These are phyloP conservation scores for Eristalis pertinax DNA, from an alignment of 2,888 invertebrate species.

Conservation along the genomic window DNA sequence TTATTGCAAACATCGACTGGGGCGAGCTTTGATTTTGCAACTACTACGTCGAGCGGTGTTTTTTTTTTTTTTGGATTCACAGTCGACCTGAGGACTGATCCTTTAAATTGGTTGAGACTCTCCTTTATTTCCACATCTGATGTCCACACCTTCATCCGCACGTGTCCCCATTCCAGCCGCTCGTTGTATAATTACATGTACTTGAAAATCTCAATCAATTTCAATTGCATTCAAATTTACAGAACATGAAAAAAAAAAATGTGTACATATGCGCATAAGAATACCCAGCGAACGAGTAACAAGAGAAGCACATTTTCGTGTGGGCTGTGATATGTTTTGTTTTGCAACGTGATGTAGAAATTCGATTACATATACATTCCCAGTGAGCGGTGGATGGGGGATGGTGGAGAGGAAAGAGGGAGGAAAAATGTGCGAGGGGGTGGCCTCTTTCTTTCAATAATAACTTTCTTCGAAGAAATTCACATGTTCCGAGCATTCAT, in stretches of 20 bases:
- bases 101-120: too few species aligned
- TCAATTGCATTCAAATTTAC: constrained; percentile 11
- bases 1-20: not conserved
- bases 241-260: not conserved
- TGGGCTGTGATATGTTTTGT: not conserved
- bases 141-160: too few species aligned
- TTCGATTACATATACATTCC: not conserved
- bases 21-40: too few species aligned
- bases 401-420: too few species aligned
- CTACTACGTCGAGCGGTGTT: not conserved
- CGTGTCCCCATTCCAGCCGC: too few species aligned
- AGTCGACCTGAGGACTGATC: too few species aligned
- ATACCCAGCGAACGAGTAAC: not conserved
- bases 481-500: not conserved
- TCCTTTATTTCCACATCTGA: too few species aligned
- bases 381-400: too few species aligned
- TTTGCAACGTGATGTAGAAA: constrained; percentile 38
- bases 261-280: not conserved
- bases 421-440: not conserved
- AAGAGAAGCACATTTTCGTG: not conserved
- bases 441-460: too few species aligned
- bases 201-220: constrained; percentile 31
- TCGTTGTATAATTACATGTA: constrained; percentile 10
- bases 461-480: not conserved
- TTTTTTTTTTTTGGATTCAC: too few species aligned